Conservation (phyloP, 2,888 invertebrate genomes). For the Nomada flava region DNA sequence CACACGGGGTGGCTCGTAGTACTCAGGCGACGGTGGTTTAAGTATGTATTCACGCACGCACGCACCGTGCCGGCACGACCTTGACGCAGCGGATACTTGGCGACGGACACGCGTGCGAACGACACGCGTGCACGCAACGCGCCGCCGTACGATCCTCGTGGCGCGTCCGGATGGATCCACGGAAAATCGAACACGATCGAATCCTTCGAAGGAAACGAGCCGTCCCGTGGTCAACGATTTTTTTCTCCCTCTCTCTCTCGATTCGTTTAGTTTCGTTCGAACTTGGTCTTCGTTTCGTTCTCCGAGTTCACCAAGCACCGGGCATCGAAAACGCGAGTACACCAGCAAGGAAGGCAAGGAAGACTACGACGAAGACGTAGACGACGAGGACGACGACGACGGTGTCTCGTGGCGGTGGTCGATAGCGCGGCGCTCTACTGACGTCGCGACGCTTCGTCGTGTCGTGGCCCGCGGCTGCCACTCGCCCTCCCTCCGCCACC, state of each 20-base stretch:
- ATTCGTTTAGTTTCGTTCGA: background rate
- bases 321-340: constrained; percentile 17
- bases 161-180: constrained; percentile 58
- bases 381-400: constrained; percentile 66
- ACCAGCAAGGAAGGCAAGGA: constrained; percentile 44
- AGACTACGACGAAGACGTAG: constrained; percentile 40
- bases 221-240: background rate
- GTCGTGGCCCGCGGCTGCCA: constrained; percentile 84
- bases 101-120: constrained; percentile 63
- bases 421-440: constrained; percentile 83
- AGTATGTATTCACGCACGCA: constrained; percentile 64
- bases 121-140: constrained; percentile 67
- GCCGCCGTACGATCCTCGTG: constrained; percentile 69
- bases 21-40: constrained; percentile 64
- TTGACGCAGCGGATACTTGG: constrained; percentile 53
- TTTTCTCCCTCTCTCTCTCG: background rate
- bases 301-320: constrained; percentile 5
- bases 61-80: constrained; percentile 66
- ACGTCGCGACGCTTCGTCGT: constrained; percentile 85
- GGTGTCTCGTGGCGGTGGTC: constrained; percentile 81
- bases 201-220: background rate
- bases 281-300: background rate
- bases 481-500: constrained; percentile 69
- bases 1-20: constrained; percentile 74
- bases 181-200: constrained; percentile 27